Base-by-base conservation (phyloP, 2,888 invertebrate species). In the Diabrotica balteata region DNA sequence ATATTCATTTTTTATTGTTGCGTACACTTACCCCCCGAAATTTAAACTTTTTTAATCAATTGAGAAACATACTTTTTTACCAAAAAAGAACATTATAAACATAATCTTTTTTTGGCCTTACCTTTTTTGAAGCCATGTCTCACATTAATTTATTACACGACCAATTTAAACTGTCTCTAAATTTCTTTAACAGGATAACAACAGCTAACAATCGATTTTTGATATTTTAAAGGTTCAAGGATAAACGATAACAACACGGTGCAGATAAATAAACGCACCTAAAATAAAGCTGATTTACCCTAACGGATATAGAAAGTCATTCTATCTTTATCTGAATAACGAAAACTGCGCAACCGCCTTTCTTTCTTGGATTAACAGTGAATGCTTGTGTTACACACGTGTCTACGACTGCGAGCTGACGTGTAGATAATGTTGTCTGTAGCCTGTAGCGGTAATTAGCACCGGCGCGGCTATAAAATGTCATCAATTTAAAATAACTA, bases 61-160 rank as follows among this genome's bases (percentile, higher is more conserved):
- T 2, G 2, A 32, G 32, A 32, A 32, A 32, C 32, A 32, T 32
- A 32, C 32, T 32, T 32, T 32, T 17, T 32, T 32, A 2, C 5
- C 32, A 5, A 32, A 2, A 32, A 32, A 32, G 5, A 32, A 5
- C 32, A 32, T 32, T 32, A 32, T 32, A 32, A 32, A 32, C 32
- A 32, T 32, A 32, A 32, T 32, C 4, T 32, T 4, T 2, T 4
- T 32, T 9, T 11, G 8, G n/a, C 9, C 67, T 51, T 67, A 70
- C 70, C 67, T 70, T 67, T 67, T 70, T 70, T 6, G 64, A 64
- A 61, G 70, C 70, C 70, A 70, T 69, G 47, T 46, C 42, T 44
- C 44, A 57, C 44, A 8, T 61, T 52, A 44, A 61, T 17, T 11
- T 4, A 44, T 51, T 54, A 45, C 11, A 52, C 46, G 54, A 43